A percentile compares a stretch with the other conserved stretches of the same genome.
Conservation (phyloP, 2,113 vertebrate genomes). For the Oriolus oriolus region DNA sequence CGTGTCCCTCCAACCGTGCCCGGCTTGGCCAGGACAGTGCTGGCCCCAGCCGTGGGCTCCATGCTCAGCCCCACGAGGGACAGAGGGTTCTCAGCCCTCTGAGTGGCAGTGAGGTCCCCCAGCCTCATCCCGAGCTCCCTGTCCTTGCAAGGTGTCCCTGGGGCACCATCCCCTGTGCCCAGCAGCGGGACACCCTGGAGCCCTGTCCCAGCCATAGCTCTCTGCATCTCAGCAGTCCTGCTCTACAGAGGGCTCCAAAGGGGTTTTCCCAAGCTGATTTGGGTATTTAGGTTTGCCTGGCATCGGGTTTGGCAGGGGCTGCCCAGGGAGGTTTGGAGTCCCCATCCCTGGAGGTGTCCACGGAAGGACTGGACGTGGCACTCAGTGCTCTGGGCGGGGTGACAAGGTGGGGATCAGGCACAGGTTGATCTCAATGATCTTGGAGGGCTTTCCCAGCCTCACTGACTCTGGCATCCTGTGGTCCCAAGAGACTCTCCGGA, state of each 20-base stretch:
- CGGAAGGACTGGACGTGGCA: fast-evolving
- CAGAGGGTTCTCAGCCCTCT: neutral
- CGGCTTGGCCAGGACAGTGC: fast-evolving
- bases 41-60: fast-evolving
- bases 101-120: neutral
- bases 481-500: neutral
- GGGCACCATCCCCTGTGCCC: fast-evolving
- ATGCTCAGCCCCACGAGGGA: fast-evolving
- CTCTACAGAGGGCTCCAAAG: neutral
- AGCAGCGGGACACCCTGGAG: fast-evolving
- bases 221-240: neutral
- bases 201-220: neutral
- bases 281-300: neutral
- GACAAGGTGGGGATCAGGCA: fast-evolving
- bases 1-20: neutral
- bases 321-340: neutral
- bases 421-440: fast-evolving
- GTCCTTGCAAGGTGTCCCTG: neutral
- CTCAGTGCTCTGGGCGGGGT: neutral
- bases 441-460: fast-evolving
- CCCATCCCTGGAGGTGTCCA: neutral
- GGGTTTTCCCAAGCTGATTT: neutral
- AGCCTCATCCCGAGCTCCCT: fast-evolving
- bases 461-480: too few species aligned
- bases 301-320: neutral